These are phyloP conservation scores for Alces alces DNA, from an alignment of 2,113 vertebrate species.

Conservation along the genomic window DNA sequence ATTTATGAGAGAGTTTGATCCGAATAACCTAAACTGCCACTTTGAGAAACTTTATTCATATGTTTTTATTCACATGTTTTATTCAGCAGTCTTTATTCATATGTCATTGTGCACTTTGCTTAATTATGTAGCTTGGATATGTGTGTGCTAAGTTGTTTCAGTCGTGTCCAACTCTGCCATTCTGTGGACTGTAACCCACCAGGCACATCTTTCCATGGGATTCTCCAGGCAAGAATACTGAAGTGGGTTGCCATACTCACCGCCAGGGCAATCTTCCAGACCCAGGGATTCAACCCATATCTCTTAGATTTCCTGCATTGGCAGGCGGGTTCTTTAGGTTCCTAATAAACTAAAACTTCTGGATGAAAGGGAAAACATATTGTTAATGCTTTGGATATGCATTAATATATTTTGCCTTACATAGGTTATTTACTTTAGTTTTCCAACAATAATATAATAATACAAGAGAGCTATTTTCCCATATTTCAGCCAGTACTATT, in stretches of 20 bases:
- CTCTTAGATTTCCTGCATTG: neutral
- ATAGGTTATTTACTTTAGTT: neutral
- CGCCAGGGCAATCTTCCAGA: neutral
- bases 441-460: neutral
- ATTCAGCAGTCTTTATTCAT: neutral
- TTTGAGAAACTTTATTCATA: neutral
- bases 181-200: neutral
- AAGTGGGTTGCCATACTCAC: neutral
- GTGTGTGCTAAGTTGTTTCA: neutral
- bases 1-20: neutral
- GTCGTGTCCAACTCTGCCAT: neutral
- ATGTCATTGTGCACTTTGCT: neutral
- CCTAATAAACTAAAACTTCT: neutral
- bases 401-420: neutral
- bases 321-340: neutral
- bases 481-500: neutral
- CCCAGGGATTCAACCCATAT: neutral
- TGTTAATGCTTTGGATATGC: neutral
- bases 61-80: neutral
- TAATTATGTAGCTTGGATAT: neutral
- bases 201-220: neutral
- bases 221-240: neutral
- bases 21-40: neutral
- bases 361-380: neutral
- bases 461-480: neutral